A percentile compares a stretch with the other conserved stretches of the same genome.
phyloP scores from a whole-genome alignment of 2,888 invertebrate genomes.

The Heteropelma amictum region DNA sequence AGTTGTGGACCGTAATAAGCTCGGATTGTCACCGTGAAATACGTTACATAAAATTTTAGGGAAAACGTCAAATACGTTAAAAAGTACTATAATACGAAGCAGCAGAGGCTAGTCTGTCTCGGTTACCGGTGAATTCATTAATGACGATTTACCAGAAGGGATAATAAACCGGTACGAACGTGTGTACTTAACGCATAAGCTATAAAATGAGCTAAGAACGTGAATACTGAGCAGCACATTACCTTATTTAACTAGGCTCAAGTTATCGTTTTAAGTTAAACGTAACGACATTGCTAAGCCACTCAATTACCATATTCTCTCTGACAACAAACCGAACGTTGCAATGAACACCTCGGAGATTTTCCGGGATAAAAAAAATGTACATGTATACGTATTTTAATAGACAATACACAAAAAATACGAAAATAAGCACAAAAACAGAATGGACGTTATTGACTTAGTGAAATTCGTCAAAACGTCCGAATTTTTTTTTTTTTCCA shows the following conservation, averaged over 20 bases:
- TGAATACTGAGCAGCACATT: slow-evolving; percentile 59
- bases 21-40: no score
- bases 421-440: no score
- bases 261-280: slow-evolving; percentile 43
- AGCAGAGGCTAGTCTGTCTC: neutral
- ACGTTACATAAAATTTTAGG: no score
- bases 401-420: neutral
- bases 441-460: no score
- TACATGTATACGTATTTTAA: neutral
- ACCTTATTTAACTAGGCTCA: slow-evolving; percentile 65
- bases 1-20: no score
- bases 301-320: neutral
- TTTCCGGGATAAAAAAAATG: neutral
- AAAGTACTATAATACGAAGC: neutral
- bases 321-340: neutral
- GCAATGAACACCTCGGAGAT: neutral
- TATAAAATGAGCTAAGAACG: neutral
- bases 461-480: no score
- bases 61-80: neutral
- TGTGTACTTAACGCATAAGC: slow-evolving; percentile 63
- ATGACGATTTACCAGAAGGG: slow-evolving; percentile 35
- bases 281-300: neutral
- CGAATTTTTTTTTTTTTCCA: no score
- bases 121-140: slow-evolving; percentile 25
- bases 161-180: slow-evolving; percentile 35